Conservation (phyloP, 2,797 vertebrate genomes). For the Poecilia velifera region DNA sequence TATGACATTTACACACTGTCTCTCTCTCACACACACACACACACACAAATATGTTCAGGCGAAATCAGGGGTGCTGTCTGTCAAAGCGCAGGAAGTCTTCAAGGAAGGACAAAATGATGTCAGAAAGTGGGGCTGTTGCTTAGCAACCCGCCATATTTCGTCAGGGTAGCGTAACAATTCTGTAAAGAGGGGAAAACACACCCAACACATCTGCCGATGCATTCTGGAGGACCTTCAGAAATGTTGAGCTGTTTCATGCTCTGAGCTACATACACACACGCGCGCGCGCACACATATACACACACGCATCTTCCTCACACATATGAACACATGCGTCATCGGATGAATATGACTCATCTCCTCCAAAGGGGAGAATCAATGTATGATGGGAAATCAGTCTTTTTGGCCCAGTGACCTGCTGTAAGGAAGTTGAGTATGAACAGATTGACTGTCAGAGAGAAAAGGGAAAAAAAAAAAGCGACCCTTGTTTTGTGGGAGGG, state of each 20-base stretch:
- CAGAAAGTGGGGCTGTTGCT: conserved; percentile 86
- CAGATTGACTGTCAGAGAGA: not conserved
- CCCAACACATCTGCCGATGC: not conserved
- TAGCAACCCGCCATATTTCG: conserved; percentile 84
- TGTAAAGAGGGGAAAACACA: conserved; percentile 17
- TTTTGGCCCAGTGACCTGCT: conserved; percentile 43
- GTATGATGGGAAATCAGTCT: conserved; percentile 37
- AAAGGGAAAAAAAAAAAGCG: not conserved
- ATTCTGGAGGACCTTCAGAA: conserved; percentile 6
- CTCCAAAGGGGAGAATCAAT: conserved; percentile 33
- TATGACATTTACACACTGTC: not conserved
- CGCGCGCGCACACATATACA: conserved; percentile 13
- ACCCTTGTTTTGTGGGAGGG: not conserved
- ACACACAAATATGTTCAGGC: conserved; percentile 5
- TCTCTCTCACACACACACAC: not conserved
- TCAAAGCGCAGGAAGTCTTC: conserved; percentile 80
- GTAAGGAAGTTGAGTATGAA: not conserved
- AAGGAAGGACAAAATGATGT: conserved; percentile 84
- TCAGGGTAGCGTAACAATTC: conserved; percentile 65
- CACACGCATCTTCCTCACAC: conserved; percentile 4
- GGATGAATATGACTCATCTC: conserved; percentile 59
- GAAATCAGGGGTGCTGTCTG: conserved; percentile 67
- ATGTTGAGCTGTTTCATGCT: conserved; percentile 15
- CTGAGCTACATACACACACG: conserved; percentile 12
- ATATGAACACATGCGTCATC: conserved; percentile 59